A percentile compares a stretch with the other conserved stretches of the same genome.
Conservation (phyloP, 2,797 vertebrate species). For the Parambassis ranga region DNA sequence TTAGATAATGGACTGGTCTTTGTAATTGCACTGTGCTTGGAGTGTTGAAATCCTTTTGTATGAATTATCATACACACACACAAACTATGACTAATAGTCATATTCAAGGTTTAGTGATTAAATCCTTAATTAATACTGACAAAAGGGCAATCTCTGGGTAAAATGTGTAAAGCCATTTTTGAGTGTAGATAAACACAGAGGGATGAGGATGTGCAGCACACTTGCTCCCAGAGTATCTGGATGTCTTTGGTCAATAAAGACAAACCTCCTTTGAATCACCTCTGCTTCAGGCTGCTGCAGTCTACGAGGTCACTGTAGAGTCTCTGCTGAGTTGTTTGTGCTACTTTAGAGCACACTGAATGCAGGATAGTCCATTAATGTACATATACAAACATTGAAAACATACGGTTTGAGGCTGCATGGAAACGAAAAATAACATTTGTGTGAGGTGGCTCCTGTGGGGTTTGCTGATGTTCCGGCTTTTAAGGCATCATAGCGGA, state of each 20-base stretch:
- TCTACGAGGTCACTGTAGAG: constrained; percentile 11
- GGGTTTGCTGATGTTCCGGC: constrained; percentile 56
- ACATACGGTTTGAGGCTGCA: constrained; percentile 7
- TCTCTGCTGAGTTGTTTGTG: constrained; percentile 16
- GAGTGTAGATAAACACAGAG: not conserved
- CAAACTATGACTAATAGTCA: not conserved
- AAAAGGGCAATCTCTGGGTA: constrained; percentile 1
- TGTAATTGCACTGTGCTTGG: constrained; percentile 35
- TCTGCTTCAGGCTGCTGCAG: constrained; percentile 30
- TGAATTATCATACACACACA: not conserved
- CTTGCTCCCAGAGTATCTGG: constrained; percentile 36
- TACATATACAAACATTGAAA: constrained; percentile 6
- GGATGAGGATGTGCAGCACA: constrained; percentile 2
- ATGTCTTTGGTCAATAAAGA: constrained; percentile 60
- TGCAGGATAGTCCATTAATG: constrained; percentile 6
- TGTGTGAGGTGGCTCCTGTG: constrained; percentile 30
- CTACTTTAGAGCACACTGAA: constrained; percentile 6
- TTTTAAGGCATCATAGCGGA: constrained; percentile 68
- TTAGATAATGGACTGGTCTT: not conserved
- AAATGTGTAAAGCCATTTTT: constrained; percentile 12
- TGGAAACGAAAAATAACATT: constrained; percentile 22
- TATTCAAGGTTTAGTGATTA: constrained; percentile 3
- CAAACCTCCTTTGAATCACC: constrained; percentile 4
- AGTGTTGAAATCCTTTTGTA: too few relatives aligned
- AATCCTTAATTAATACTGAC: constrained; percentile 53